These are phyloP conservation scores for Arremon aurantiirostris DNA, from an alignment of 2,797 vertebrate species.

Conservation along the genomic window DNA sequence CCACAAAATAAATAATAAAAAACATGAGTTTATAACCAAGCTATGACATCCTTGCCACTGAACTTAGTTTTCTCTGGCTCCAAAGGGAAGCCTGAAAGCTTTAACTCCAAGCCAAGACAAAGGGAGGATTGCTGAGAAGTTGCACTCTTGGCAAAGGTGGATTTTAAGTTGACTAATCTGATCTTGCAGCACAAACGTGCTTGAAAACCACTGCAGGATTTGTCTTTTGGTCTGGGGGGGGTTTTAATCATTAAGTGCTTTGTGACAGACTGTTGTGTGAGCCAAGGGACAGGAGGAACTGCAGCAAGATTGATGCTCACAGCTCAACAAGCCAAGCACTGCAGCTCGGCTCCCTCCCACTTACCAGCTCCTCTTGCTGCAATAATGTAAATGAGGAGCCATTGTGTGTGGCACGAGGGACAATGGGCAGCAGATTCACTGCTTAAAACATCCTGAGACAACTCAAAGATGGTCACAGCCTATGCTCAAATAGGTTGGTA, in stretches of 20 bases:
- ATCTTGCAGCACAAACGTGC: neutral
- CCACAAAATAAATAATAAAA: neutral
- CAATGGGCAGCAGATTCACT: neutral
- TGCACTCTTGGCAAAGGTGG: neutral
- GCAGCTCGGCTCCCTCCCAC: neutral
- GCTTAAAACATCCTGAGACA: neutral
- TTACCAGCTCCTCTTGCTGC: conserved; percentile 56
- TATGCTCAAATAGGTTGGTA: neutral
- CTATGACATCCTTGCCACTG: neutral
- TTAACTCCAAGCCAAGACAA: neutral
- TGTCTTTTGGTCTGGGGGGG: neutral
- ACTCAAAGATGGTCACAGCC: neutral
- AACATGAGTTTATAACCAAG: neutral
- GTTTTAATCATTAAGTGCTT: neutral
- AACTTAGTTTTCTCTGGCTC: neutral
- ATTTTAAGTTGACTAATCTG: neutral
- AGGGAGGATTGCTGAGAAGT: neutral
- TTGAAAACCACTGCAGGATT: neutral
- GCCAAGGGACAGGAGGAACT: neutral
- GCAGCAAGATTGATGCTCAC: conserved; percentile 10
- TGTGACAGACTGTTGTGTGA: neutral
- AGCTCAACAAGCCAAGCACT: neutral
- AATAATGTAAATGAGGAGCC: conserved; percentile 15
- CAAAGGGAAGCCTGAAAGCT: neutral
- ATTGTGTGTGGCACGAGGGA: neutral